Evolutionary conservation across 2,797 vertebrate species (phyloP).

Genomic region (Tamandua tetradactyla): DNA sequence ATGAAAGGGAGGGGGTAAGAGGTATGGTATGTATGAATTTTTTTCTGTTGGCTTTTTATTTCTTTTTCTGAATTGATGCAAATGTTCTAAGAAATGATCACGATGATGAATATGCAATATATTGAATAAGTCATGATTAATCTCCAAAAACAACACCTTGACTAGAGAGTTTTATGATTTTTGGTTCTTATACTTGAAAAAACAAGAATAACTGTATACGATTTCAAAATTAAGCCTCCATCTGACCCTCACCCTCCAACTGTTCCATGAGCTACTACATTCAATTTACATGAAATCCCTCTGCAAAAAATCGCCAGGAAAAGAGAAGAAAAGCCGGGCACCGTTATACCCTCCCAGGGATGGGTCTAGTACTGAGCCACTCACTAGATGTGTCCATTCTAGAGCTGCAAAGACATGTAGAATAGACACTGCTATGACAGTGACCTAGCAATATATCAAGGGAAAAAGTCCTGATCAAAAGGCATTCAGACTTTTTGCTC

Average conservation of each 20-base stretch:
- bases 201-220: neutral
- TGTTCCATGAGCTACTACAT: constrained; percentile 20
- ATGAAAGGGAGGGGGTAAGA: no score
- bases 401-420: neutral
- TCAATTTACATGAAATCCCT: constrained; percentile 14
- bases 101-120: no score
- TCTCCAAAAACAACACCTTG: neutral
- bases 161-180: neutral
- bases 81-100: no score
- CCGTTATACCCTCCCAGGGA: neutral
- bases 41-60: no score
- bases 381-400: neutral
- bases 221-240: constrained; percentile 31
- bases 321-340: neutral
- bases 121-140: neutral
- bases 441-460: neutral
- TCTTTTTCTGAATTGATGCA: no score
- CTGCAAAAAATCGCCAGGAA: neutral
- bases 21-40: no score
- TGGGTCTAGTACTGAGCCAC: neutral
- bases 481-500: neutral
- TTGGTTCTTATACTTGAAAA: neutral
- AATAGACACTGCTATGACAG: neutral
- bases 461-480: neutral
- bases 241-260: neutral